phyloP scores from a whole-genome alignment of 2,113 vertebrate genomes.

The Microcebus jonahi region DNA sequence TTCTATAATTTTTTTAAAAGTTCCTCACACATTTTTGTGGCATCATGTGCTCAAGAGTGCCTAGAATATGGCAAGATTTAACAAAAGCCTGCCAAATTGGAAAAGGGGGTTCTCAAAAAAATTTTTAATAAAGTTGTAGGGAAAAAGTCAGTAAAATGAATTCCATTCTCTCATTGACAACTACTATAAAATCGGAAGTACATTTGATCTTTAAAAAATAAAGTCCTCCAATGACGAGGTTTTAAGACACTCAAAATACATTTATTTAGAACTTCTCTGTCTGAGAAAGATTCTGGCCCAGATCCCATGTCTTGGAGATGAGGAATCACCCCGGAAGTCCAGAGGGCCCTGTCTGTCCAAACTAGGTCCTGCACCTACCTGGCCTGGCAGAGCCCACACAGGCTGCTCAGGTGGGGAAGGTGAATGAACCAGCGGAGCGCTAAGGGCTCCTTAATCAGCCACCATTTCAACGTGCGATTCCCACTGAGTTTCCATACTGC shows the following conservation, averaged over 20 bases:
- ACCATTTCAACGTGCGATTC: background rate
- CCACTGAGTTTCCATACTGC: background rate
- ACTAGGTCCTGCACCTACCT: background rate
- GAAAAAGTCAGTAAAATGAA: background rate
- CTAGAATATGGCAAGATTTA: background rate
- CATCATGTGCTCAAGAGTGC: background rate
- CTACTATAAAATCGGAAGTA: background rate
- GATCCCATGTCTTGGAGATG: background rate
- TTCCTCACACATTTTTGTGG: background rate
- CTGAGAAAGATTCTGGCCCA: background rate
- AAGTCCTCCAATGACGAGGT: background rate
- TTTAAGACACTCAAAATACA: background rate
- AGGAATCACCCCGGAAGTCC: background rate
- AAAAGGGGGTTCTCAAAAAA: background rate
- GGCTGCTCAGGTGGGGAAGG: too few relatives aligned
- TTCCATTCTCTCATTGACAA: background rate
- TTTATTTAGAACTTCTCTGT: background rate
- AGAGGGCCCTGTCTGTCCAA: fast-evolving
- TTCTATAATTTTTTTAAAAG: background rate
- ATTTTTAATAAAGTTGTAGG: background rate
- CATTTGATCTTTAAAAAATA: background rate
- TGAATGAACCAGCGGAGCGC: background rate
- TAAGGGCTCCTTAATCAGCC: background rate
- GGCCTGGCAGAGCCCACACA: too few relatives aligned
- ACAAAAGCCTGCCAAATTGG: background rate